These are phyloP conservation scores for Etheostoma cragini DNA, from an alignment of 2,113 vertebrate species.

Conservation along the genomic window DNA sequence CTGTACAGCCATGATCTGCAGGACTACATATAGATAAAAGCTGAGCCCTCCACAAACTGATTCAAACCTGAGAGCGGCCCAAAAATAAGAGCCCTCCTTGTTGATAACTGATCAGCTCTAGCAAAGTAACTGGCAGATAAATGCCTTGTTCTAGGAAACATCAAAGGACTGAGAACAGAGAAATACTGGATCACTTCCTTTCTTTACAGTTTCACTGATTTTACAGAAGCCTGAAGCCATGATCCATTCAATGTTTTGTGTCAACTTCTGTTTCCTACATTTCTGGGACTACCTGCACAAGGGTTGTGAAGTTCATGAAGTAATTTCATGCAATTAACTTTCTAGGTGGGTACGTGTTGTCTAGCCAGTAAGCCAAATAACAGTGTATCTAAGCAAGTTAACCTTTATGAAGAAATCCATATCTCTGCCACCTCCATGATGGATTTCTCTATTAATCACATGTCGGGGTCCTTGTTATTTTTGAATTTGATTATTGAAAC, in stretches of 20 bases:
- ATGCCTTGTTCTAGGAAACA: conserved; percentile 46
- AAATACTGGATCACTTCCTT: conserved; percentile 22
- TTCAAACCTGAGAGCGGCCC: conserved; percentile 19
- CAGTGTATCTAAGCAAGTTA: not conserved
- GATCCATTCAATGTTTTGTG: not conserved
- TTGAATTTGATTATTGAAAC: not conserved
- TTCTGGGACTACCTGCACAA: conserved; percentile 1
- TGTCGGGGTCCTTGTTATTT: not conserved
- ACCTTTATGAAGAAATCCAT: conserved; percentile 8
- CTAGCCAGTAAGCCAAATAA: not conserved
- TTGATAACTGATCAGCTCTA: conserved; percentile 33
- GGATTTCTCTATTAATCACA: not conserved
- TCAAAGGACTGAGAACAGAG: conserved; percentile 38
- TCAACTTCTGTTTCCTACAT: not conserved
- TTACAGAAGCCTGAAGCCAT: conserved; percentile 25
- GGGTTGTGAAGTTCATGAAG: not conserved
- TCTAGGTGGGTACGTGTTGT: too few species aligned
- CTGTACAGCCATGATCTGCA: conserved; percentile 26
- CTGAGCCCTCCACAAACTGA: conserved; percentile 7
- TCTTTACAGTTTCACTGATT: conserved; percentile 15
- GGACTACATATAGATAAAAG: conserved; percentile 24
- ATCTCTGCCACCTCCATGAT: not conserved
- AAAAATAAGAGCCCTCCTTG: conserved; percentile 35
- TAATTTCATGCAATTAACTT: conserved; percentile 31
- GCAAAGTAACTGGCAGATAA: conserved; percentile 36